Evolutionary conservation across 2,888 invertebrate species (phyloP), one percentile per base, ranked within the genome.

Genomic region (Xanthorhoe designata): DNA sequence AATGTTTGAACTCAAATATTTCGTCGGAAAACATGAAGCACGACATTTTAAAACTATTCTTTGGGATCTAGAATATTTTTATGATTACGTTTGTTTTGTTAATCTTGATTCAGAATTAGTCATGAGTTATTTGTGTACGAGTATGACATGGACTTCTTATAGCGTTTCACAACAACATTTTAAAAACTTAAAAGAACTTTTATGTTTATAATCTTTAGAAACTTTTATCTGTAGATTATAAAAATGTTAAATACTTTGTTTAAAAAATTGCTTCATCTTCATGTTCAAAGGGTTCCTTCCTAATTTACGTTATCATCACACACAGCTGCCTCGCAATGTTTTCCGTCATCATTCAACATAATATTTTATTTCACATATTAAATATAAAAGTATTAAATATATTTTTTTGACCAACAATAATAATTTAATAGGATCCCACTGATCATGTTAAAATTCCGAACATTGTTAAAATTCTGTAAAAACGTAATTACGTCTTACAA

Each of bases 1-100:
- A 87, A 88, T 85, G 89, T 89, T 90, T 89, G 86, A 84, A 83
- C 85, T 87, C 86, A 91, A 89, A 89, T 86, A 89, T 88, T 85
- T 84, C 82, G 85, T 86, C 83, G 84, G 83, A 84, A 84, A 82
- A 83, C 81, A 80, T 79, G 73, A 56, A 68, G 72, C 54, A 64
- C 56, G 59, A 63, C 64, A 68, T 67, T 62, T 69, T 64, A 50
- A 5, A 54, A 70, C 50, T 64, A 66, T 68, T 71, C 59, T 64
- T 61, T 55, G 19, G 47, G 55, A 60, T 65, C 64, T 60, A 60
- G 55, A 65, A 65, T 56, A 49, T 32, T 63, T 57, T n/a, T 60
- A 51, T 32, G 38, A 50, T 60, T 38, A 35, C 52, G 29, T 24
- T 19, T 61, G 38, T 49, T 55, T 52, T 50, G 42, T 51, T 56